A percentile compares a stretch with the other conserved stretches of the same genome.
phyloP scores from a whole-genome alignment of 2,797 vertebrate genomes.

The Eleutherodactylus coqui region DNA sequence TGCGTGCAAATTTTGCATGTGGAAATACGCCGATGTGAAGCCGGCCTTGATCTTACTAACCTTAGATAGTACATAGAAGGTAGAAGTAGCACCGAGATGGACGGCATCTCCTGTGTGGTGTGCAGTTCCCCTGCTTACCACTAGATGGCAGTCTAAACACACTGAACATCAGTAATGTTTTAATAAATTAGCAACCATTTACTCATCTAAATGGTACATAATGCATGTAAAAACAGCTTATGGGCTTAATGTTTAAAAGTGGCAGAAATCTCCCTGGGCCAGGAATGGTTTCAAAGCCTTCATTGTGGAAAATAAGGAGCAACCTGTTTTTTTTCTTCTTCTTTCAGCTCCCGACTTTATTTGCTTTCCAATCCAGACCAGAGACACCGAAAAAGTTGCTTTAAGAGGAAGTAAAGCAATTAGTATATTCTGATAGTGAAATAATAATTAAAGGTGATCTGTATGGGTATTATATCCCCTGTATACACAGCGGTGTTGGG shows the following conservation, averaged over 20 bases:
- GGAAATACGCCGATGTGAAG: too few species aligned
- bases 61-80: neutral
- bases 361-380: neutral
- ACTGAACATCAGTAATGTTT: neutral
- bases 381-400: neutral
- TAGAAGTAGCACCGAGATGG: neutral
- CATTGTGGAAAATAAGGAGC: slow-evolving; percentile 21
- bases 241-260: slow-evolving; percentile 36
- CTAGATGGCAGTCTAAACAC: slow-evolving; percentile 61
- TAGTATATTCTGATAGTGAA: neutral
- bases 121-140: neutral
- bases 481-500: neutral
- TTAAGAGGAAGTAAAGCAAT: neutral
- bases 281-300: neutral
- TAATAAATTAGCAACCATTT: slow-evolving; percentile 49
- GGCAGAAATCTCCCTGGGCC: slow-evolving; percentile 33
- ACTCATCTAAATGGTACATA: slow-evolving; percentile 45
- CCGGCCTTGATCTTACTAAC: too few species aligned
- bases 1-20: too few species aligned
- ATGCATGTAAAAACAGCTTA: slow-evolving; percentile 45
- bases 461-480: neutral
- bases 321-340: neutral
- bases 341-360: neutral
- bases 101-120: neutral
- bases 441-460: neutral